Evolutionary conservation across 1,140 invertebrate genomes (phyloP).

Genomic region (Lepidotrigona ventralis): DNA sequence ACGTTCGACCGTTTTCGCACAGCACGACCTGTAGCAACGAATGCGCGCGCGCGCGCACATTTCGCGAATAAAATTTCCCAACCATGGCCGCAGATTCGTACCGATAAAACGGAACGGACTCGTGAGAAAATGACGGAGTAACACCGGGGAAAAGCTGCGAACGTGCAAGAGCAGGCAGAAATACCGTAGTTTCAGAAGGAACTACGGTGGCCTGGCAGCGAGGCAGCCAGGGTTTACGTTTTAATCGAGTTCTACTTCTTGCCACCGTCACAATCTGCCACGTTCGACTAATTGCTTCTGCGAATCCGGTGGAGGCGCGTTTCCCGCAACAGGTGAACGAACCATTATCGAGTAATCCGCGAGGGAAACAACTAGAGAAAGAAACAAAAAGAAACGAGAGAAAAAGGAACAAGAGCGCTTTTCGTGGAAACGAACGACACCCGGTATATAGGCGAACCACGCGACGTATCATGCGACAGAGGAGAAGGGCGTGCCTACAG

Average conservation of each 20-base stretch:
- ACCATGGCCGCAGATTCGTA: background rate
- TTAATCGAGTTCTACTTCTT: constrained; percentile 21
- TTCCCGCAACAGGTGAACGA: constrained; percentile 39
- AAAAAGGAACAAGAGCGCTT: constrained; percentile 9
- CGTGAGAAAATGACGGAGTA: background rate
- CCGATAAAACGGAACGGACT: background rate
- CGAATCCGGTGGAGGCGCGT: constrained; percentile 15
- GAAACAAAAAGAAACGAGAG: background rate
- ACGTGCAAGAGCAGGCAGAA: background rate
- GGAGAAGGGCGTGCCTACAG: constrained; percentile 77
- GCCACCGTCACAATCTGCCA: constrained; percentile 15
- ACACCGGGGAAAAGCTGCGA: background rate
- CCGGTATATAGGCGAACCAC: constrained; percentile 66
- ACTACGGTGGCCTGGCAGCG: background rate
- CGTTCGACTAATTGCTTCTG: constrained; percentile 10
- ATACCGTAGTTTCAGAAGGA: background rate
- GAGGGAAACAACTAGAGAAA: background rate
- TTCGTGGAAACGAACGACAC: constrained; percentile 52
- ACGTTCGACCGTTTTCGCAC: constrained; percentile 42
- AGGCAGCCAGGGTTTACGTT: background rate
- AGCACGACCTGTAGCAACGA: no score
- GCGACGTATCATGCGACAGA: constrained; percentile 75
- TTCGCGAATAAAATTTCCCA: background rate
- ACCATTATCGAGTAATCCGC: constrained; percentile 42
- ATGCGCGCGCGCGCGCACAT: background rate